Evolutionary conservation across 1,140 invertebrate genomes (phyloP), one percentile per base, ranked within the genome.

Genomic region (Zaprionus tsacasi): DNA sequence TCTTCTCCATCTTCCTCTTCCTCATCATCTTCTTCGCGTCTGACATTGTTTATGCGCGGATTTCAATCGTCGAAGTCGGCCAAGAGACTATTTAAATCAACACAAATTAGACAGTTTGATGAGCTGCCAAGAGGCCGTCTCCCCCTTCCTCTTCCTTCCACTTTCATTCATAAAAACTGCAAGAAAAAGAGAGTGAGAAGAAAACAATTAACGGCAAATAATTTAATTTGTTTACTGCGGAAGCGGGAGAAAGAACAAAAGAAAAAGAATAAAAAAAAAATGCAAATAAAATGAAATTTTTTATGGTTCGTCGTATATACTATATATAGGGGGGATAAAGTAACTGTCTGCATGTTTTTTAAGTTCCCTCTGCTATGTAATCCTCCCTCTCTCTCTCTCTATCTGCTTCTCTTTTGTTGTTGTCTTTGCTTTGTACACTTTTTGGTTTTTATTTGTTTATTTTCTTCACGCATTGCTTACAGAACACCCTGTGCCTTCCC

Each of bases 101-200:
- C 79, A 78, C 70, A 78, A 82, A 82, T 81, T 81, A 78, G 75
- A 82, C 74, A 81, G 67, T 82, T 81, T 81, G 74, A 81, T 81
- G 78, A 80, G 27, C 17, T 58, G n/a, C 38, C 21, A 21, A 3
- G 38, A 15, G 57, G 17, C 35, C 21, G 17, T 3, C 40, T 7
- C n/a, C 2, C 21, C 4, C 7, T 21, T 0, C 27, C 54, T 25
- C 33, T 7, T 0, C 10, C 38, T 8, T 2, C 21, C 50, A 10
- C 13, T 21, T 13, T 30, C 71, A 70, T 74, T 70, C 71, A 74
- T 70, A 57, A 74, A 74, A 61, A 43, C 2, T n/a, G 27, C 27
- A 30, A 30, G 27, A 30, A 30, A 40, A 6, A 21, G 25, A 7
- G 50, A 36, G 21, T 35, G 45, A 50, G 15, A 63, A 57, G 54